phyloP scores from a whole-genome alignment of 2,888 invertebrate species.

The Euproctis similis region DNA sequence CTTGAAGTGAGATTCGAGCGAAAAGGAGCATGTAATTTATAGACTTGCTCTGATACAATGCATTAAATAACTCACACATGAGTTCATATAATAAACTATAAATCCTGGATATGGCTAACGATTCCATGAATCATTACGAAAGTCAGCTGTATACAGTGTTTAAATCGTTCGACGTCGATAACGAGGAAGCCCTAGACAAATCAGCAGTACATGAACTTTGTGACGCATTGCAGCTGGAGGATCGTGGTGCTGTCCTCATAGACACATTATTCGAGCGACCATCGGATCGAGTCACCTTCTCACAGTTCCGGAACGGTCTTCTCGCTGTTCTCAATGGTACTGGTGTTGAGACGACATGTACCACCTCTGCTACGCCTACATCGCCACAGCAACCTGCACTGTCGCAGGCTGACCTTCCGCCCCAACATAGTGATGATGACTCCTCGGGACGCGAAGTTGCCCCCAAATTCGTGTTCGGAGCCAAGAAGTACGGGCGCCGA shows the following conservation, averaged over 20 bases:
- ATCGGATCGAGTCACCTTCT: conserved; percentile 77
- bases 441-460: conserved; percentile 82
- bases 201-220: conserved; percentile 82
- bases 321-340: conserved; percentile 80
- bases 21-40: too few species aligned
- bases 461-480: conserved; percentile 82
- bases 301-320: conserved; percentile 85
- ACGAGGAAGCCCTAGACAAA: conserved; percentile 80
- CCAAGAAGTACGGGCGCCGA: conserved; percentile 84
- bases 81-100: too few species aligned
- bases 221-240: conserved; percentile 85
- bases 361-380: conserved; percentile 17
- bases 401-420: conserved; percentile 21
- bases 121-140: conserved; percentile 83
- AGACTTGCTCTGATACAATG: too few species aligned
- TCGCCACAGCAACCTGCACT: conserved; percentile 21
- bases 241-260: conserved; percentile 79
- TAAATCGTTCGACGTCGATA: conserved; percentile 84
- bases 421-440: conserved; percentile 59
- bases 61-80: too few species aligned
- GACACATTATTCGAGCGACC: conserved; percentile 74
- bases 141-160: conserved; percentile 88
- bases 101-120: conserved; percentile 44
- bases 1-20: too few species aligned
- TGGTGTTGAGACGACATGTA: conserved; percentile 22